A percentile compares a stretch with the other conserved stretches of the same genome.
These are phyloP conservation scores for Macrotus californicus DNA, from an alignment of 2,113 vertebrate species.

Conservation along the genomic window DNA sequence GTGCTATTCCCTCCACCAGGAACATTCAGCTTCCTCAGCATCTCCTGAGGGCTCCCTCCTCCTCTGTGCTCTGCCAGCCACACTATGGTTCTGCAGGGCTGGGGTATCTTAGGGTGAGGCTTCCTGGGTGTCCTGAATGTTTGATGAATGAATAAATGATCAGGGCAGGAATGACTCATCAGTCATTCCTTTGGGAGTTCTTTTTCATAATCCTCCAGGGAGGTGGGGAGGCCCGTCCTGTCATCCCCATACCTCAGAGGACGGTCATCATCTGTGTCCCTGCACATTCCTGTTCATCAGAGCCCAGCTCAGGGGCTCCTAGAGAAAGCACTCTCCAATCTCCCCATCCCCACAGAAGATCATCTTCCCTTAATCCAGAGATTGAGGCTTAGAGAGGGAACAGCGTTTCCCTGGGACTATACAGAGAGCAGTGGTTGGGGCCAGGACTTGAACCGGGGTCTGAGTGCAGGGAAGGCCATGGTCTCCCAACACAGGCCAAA, in stretches of 20 bases:
- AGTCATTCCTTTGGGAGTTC: background rate
- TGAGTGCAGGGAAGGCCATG: background rate
- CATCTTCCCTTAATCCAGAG: background rate
- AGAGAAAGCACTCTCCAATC: background rate
- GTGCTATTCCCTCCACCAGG: background rate
- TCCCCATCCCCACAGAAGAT: background rate
- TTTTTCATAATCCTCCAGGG: background rate
- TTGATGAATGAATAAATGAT: background rate
- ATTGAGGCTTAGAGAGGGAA: background rate
- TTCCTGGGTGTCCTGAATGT: background rate
- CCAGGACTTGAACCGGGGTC: background rate
- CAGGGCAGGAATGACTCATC: background rate
- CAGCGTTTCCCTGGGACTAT: background rate
- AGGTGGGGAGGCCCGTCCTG: background rate
- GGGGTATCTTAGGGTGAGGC: background rate
- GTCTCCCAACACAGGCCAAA: rapidly evolving
- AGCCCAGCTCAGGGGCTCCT: background rate
- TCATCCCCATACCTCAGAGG: background rate
- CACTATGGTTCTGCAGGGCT: background rate
- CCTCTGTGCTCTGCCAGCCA: background rate
- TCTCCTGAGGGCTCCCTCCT: background rate
- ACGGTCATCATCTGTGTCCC: background rate
- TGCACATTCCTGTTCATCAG: background rate
- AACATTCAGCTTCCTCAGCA: background rate
- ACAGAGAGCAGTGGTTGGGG: background rate